Evolutionary conservation across 2,888 invertebrate genomes (phyloP).

Genomic region (Meghimatium bilineatum): DNA sequence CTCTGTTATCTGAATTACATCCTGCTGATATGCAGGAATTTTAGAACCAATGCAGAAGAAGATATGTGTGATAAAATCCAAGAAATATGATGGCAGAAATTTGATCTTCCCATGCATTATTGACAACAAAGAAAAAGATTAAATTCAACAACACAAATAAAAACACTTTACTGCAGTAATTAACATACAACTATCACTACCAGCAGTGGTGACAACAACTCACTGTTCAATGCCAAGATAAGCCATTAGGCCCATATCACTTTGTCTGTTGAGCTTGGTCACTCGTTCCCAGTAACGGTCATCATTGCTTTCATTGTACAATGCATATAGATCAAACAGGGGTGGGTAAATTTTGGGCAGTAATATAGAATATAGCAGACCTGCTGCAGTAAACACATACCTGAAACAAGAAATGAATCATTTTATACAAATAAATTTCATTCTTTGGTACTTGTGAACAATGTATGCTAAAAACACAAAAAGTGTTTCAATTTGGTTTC

Average conservation of each 20-base stretch:
- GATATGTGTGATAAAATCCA: no score
- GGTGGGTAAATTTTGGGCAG: slow-evolving; percentile 87
- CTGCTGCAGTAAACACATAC: slow-evolving; percentile 67
- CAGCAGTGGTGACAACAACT: slow-evolving; percentile 73
- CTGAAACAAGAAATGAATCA: slow-evolving; percentile 50
- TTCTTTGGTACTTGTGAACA: no score
- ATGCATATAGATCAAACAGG: slow-evolving; percentile 87
- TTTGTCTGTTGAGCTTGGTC: slow-evolving; percentile 87
- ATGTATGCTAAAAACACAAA: no score
- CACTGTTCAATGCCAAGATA: slow-evolving; percentile 88
- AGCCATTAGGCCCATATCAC: slow-evolving; percentile 86
- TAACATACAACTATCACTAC: neutral
- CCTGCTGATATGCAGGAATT: no score
- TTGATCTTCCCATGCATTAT: no score
- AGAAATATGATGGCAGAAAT: no score
- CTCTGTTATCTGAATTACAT: no score
- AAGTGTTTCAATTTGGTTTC: no score
- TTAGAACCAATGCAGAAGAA: no score
- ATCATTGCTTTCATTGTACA: slow-evolving; percentile 87
- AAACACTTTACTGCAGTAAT: no score
- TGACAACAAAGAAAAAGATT: no score
- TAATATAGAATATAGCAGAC: slow-evolving; percentile 84
- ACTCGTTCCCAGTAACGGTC: slow-evolving; percentile 87
- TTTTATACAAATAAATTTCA: neutral
- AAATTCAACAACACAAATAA: no score